phyloP scores from a whole-genome alignment of 2,113 vertebrate genomes.

The Myrmophylax atrothorax region DNA sequence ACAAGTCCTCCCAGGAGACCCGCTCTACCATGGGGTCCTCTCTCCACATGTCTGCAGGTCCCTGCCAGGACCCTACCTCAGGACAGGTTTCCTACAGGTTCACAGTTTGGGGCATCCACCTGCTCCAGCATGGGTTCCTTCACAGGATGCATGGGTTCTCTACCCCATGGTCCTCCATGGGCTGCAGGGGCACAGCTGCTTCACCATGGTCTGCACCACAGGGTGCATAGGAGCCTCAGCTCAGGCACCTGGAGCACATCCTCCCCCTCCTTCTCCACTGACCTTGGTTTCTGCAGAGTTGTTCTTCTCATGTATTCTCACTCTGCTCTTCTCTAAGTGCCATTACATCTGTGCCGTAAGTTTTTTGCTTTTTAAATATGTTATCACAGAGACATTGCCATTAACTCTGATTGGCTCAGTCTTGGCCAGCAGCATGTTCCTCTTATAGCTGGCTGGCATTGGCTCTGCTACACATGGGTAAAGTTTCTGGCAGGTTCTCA shows the following conservation, averaged over 20 bases:
- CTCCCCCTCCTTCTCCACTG: not conserved
- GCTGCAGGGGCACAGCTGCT: not conserved
- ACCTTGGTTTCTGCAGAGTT: not conserved
- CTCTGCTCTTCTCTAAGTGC: not conserved
- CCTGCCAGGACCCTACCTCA: not conserved
- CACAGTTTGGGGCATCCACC: not conserved
- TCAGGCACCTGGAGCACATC: not conserved
- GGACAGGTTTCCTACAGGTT: not conserved
- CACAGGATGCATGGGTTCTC: not conserved
- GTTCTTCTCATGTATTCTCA: not conserved
- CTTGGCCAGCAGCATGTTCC: rapidly evolving
- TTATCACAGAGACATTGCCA: not conserved
- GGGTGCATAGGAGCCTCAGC: not conserved
- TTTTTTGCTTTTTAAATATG: not conserved
- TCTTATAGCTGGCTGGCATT: not conserved
- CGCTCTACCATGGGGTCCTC: not conserved
- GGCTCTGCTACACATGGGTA: not conserved
- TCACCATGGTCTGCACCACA: rapidly evolving
- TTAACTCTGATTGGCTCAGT: not conserved
- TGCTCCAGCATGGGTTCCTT: not conserved
- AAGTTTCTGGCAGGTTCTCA: not conserved
- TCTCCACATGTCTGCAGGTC: not conserved
- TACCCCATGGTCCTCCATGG: not conserved
- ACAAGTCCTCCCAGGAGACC: not conserved
- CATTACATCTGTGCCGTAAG: not conserved